These are phyloP conservation scores for Drosophila murphyi DNA, from an alignment of 1,140 invertebrate genomes.

Conservation along the genomic window DNA sequence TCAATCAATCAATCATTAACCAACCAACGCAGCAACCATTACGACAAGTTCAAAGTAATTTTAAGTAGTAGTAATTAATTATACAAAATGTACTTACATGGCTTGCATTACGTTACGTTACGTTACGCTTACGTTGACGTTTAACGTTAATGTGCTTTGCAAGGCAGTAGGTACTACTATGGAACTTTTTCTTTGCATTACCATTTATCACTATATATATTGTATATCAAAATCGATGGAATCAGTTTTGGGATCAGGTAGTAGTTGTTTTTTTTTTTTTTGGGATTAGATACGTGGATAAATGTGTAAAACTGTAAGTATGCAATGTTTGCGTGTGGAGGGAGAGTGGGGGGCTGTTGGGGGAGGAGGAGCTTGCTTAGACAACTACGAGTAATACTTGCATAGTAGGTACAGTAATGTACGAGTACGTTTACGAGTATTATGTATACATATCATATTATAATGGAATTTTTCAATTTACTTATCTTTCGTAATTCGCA, in stretches of 20 bases:
- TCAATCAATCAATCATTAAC: conserved; percentile 79
- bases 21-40: conserved; percentile 84
- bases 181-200: conserved; percentile 50
- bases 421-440: conserved; percentile 48
- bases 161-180: conserved; percentile 79
- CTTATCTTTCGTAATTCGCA: conserved; percentile 64
- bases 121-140: conserved; percentile 29
- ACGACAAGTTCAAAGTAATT: conserved; percentile 84
- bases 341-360: not conserved
- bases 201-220: conserved; percentile 40
- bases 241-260: not conserved
- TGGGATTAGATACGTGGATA: conserved; percentile 28
- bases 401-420: conserved; percentile 62
- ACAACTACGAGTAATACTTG: conserved; percentile 73
- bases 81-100: conserved; percentile 84
- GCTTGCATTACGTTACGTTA: conserved; percentile 65
- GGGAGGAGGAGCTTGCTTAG: conserved; percentile 68
- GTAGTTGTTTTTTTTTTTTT: not conserved
- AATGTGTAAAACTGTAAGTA: conserved; percentile 19
- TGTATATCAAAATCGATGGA: conserved; percentile 46
- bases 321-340: conserved; percentile 13
- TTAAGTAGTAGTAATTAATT: conserved; percentile 63
- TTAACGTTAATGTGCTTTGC: conserved; percentile 66
- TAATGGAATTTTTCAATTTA: conserved; percentile 72
- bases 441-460: conserved; percentile 54